These are phyloP conservation scores for Ericerus pela DNA, from an alignment of 1,140 invertebrate genomes.

Conservation along the genomic window DNA sequence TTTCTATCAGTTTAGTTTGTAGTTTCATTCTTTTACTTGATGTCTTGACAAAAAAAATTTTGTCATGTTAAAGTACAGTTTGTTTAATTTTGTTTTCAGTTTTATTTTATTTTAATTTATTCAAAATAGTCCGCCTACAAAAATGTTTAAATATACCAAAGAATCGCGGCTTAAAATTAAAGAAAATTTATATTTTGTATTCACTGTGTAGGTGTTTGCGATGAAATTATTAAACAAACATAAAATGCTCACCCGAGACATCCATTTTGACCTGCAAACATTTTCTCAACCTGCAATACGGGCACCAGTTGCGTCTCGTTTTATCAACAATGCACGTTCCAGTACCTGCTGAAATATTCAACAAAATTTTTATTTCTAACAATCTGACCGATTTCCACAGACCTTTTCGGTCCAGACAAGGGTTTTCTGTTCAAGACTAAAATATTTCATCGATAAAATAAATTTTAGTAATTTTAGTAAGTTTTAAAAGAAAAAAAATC, in stretches of 20 bases:
- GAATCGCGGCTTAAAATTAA: not conserved
- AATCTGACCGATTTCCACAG: too few species aligned
- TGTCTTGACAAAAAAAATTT: too few species aligned
- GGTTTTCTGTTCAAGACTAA: too few species aligned
- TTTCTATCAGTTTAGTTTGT: too few species aligned
- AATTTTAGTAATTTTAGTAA: too few species aligned
- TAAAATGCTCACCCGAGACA: conserved; percentile 41
- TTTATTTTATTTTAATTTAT: not conserved
- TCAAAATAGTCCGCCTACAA: too few species aligned
- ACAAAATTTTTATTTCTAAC: not conserved
- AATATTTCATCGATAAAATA: too few species aligned
- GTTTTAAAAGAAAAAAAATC: too few species aligned
- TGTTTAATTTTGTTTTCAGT: not conserved
- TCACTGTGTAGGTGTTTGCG: not conserved
- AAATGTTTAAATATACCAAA: not conserved
- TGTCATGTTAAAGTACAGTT: too few species aligned
- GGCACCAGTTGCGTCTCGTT: conserved; percentile 73
- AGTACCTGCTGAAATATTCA: conserved; percentile 41
- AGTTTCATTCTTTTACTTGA: too few species aligned
- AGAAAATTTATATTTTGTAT: not conserved
- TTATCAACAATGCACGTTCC: conserved; percentile 67
- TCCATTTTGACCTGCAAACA: conserved; percentile 70
- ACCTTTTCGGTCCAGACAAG: too few species aligned
- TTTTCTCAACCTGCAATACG: conserved; percentile 61
- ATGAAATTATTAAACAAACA: not conserved